These are phyloP conservation scores for Pammene aurita DNA, from an alignment of 2,888 invertebrate genomes.

Conservation along the genomic window DNA sequence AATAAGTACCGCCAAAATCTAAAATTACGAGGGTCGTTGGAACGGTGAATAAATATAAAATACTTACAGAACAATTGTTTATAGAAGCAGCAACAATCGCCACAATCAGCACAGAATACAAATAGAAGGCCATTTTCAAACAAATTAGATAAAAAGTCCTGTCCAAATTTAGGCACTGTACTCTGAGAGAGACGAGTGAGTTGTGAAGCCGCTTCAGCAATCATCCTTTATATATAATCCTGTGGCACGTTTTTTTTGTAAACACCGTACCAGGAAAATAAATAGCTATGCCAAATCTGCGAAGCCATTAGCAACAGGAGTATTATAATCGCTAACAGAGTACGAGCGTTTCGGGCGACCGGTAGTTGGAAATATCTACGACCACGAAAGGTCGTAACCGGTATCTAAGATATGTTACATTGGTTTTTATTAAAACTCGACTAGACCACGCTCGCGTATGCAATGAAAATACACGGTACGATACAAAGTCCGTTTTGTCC, in stretches of 20 bases:
- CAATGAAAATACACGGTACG: neutral
- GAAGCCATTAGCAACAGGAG: constrained; percentile 10
- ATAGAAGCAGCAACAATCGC: constrained; percentile 20
- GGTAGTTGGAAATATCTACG: too few relatives aligned
- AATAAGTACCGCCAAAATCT: too few relatives aligned
- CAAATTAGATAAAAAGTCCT: neutral
- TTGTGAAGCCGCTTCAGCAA: neutral
- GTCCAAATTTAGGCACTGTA: constrained; percentile 12
- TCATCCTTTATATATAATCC: constrained; percentile 23
- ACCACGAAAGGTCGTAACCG: too few relatives aligned
- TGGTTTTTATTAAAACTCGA: too few relatives aligned
- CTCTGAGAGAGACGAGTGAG: constrained; percentile 24
- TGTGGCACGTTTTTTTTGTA: constrained; percentile 11
- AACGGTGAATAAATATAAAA: too few relatives aligned
- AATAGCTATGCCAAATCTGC: constrained; percentile 8
- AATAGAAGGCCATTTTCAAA: constrained; percentile 19
- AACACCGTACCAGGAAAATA: constrained; percentile 18
- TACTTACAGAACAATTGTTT: constrained; percentile 21
- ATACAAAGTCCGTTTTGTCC: constrained; percentile 3
- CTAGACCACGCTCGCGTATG: too few relatives aligned
- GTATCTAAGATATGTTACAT: too few relatives aligned
- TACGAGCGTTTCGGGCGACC: neutral
- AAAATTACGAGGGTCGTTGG: too few relatives aligned
- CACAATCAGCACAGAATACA: constrained; percentile 4
- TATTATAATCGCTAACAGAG: neutral